These are phyloP conservation scores for Elephas maximus DNA, from an alignment of 2,113 vertebrate species.

Conservation along the genomic window DNA sequence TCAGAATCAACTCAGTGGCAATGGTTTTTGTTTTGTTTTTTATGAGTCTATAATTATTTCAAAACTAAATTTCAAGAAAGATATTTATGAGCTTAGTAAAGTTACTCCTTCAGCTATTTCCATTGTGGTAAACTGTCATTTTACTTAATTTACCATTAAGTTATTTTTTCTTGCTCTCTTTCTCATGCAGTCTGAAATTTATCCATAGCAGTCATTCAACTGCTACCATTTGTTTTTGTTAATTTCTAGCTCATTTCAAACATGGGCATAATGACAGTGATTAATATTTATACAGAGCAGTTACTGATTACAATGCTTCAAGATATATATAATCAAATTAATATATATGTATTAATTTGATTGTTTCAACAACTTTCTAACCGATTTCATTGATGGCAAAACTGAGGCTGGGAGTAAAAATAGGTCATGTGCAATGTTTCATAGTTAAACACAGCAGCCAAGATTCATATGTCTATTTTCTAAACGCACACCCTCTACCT, in stretches of 20 bases:
- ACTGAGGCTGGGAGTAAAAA: neutral
- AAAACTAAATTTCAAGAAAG: too few relatives aligned
- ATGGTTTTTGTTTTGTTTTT: too few relatives aligned
- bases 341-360: neutral
- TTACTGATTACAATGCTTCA: neutral
- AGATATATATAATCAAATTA: too few relatives aligned
- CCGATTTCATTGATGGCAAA: neutral
- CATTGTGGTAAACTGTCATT: neutral
- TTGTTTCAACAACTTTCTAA: neutral
- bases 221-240: neutral
- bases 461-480: neutral
- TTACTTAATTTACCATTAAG: neutral
- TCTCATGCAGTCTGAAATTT: neutral
- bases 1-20: neutral
- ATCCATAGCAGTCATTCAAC: neutral
- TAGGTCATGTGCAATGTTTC: neutral
- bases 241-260: neutral
- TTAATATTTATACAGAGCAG: neutral
- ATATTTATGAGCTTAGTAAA: neutral
- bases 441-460: neutral
- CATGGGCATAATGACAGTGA: neutral
- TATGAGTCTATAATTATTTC: too few relatives aligned
- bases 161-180: neutral
- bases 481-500: neutral
- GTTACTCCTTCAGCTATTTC: neutral